phyloP scores from a whole-genome alignment of 1,140 invertebrate species.

The Gonatopus flavifemur region DNA sequence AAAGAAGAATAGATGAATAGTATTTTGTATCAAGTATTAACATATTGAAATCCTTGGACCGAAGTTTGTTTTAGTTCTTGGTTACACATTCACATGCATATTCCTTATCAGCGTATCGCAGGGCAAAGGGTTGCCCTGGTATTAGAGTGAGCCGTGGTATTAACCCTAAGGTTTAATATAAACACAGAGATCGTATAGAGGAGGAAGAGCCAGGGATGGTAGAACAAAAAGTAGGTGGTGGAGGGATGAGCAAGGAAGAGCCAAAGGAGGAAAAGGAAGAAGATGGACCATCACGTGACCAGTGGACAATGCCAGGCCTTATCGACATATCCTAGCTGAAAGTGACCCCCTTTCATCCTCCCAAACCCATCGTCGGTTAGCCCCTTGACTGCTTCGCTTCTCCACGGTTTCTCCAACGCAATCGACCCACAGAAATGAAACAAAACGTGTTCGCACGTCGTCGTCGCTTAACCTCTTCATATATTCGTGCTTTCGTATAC shows the following conservation, averaged over 20 bases:
- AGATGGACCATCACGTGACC: conserved; percentile 35
- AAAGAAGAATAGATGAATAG: too few relatives aligned
- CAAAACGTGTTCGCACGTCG: conserved; percentile 14
- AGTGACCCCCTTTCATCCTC: conserved; percentile 5
- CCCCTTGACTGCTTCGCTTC: conserved; percentile 14
- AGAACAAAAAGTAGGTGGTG: conserved; percentile 14
- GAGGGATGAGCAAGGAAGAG: conserved; percentile 7
- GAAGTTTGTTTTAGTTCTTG: too few relatives aligned
- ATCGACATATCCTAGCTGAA: conserved; percentile 37
- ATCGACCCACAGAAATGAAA: not conserved
- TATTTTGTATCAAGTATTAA: too few relatives aligned
- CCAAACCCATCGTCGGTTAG: conserved; percentile 8
- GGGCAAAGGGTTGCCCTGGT: conserved; percentile 51
- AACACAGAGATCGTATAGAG: conserved; percentile 39
- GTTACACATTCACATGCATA: conserved; percentile 42
- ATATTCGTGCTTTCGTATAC: not conserved
- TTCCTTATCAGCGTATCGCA: conserved; percentile 52
- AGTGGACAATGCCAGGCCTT: conserved; percentile 47
- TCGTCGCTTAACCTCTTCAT: conserved; percentile 24
- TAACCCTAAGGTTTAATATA: conserved; percentile 55
- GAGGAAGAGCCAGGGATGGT: conserved; percentile 7
- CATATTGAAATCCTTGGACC: too few relatives aligned
- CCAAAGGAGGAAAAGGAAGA: conserved; percentile 14
- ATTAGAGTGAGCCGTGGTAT: conserved; percentile 52
- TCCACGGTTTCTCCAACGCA: not conserved